A percentile compares a stretch with the other conserved stretches of the same genome.
phyloP scores from a whole-genome alignment of 2,113 vertebrate genomes.

The Bagarius yarrelli region DNA sequence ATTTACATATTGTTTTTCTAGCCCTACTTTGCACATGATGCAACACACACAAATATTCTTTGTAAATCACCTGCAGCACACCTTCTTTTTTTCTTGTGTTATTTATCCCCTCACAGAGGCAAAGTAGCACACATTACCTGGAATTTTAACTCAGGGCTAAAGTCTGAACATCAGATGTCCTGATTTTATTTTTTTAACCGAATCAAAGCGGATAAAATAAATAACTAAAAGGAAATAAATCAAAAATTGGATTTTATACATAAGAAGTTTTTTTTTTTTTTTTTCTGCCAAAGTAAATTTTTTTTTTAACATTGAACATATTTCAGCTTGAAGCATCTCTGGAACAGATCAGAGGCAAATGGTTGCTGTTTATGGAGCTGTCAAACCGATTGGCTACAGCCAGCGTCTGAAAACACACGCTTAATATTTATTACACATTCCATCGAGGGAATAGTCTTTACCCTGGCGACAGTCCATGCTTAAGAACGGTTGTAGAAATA shows the following conservation, averaged over 20 bases:
- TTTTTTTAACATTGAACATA: background rate
- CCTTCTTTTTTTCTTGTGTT: background rate
- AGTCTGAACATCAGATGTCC: too few species aligned
- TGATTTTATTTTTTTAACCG: background rate
- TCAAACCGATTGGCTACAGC: slow-evolving; percentile 38
- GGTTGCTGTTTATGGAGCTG: slow-evolving; percentile 37
- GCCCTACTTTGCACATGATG: slow-evolving; percentile 16
- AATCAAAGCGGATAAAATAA: background rate
- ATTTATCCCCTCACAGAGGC: background rate
- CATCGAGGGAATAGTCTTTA: slow-evolving; percentile 30
- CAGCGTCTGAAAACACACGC: slow-evolving; percentile 28
- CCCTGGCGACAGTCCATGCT: slow-evolving; percentile 34
- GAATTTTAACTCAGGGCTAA: background rate
- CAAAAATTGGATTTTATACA: too few species aligned
- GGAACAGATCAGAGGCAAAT: slow-evolving; percentile 17
- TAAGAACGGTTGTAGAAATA: slow-evolving; percentile 43
- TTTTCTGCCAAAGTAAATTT: slow-evolving; percentile 3
- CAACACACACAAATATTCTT: slow-evolving; percentile 15
- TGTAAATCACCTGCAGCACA: slow-evolving; percentile 14
- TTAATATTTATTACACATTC: slow-evolving; percentile 48
- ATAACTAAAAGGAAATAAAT: background rate
- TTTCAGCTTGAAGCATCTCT: slow-evolving; percentile 12
- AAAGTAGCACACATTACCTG: background rate
- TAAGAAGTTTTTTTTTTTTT: background rate
- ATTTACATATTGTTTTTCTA: slow-evolving; percentile 27